Conservation (phyloP, 1,140 invertebrate species). For the Drosophila fuyamai region DNA sequence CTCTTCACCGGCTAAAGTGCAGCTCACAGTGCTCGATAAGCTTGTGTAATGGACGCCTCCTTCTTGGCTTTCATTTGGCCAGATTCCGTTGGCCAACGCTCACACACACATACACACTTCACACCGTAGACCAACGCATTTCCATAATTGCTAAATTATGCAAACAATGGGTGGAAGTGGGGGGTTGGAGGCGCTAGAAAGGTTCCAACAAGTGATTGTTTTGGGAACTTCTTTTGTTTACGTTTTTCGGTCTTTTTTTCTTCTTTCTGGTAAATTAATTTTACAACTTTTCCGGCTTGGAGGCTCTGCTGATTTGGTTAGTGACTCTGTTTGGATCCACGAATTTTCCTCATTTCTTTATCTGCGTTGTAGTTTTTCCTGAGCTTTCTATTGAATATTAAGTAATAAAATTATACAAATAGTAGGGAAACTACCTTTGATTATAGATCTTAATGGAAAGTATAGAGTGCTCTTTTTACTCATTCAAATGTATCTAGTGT, state of each 20-base stretch:
- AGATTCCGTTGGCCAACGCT: slow-evolving; percentile 31
- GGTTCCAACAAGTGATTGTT: slow-evolving; percentile 65
- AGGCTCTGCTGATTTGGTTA: slow-evolving; percentile 23
- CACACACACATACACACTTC: background rate
- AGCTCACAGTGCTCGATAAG: slow-evolving; percentile 57
- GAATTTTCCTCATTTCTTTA: background rate
- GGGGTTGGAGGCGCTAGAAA: slow-evolving; percentile 28
- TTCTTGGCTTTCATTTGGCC: slow-evolving; percentile 34
- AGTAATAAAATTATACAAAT: background rate
- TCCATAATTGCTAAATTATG: slow-evolving; percentile 83
- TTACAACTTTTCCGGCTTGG: slow-evolving; percentile 42
- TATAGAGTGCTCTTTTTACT: background rate
- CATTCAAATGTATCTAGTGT: no score
- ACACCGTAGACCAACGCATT: slow-evolving; percentile 52
- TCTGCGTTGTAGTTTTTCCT: background rate
- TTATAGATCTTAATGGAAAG: background rate
- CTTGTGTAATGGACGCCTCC: slow-evolving; percentile 63
- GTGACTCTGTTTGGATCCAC: slow-evolving; percentile 2
- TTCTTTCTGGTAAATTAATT: slow-evolving; percentile 77
- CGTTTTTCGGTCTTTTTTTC: slow-evolving; percentile 41
- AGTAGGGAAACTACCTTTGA: no score
- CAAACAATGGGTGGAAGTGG: slow-evolving; percentile 26
- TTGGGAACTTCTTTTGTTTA: slow-evolving; percentile 62
- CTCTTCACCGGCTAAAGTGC: slow-evolving; percentile 55
- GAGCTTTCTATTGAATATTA: background rate